Conservation (phyloP, 2,888 invertebrate species). For the Glyphotaelius pellucidus region DNA sequence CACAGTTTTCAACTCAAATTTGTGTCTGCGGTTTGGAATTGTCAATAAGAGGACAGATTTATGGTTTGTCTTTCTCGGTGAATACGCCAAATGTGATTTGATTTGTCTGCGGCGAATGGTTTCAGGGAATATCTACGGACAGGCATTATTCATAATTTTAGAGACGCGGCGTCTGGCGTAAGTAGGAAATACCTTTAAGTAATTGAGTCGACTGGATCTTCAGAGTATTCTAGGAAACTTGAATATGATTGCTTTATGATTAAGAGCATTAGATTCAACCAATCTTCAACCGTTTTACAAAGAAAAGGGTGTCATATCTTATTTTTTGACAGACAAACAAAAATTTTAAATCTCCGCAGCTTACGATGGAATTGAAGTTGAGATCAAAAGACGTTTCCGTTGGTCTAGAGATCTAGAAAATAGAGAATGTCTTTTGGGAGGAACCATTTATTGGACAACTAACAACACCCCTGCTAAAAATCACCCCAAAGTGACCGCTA, state of each 20-base stretch:
- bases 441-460: too few relatives aligned
- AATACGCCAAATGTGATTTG: not conserved
- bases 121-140: not conserved
- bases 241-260: not conserved
- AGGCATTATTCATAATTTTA: not conserved
- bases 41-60: slow-evolving; percentile 30
- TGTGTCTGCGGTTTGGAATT: slow-evolving; percentile 10
- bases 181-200: not conserved
- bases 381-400: too few relatives aligned
- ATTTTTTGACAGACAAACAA: too few relatives aligned
- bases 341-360: too few relatives aligned
- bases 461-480: too few relatives aligned
- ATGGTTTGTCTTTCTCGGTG: slow-evolving; percentile 23
- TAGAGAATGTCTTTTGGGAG: too few relatives aligned
- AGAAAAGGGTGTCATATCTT: not conserved
- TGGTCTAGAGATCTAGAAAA: too few relatives aligned
- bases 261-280: not conserved
- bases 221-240: not conserved
- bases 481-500: too few relatives aligned
- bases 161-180: not conserved
- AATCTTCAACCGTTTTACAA: not conserved
- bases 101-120: slow-evolving; percentile 28
- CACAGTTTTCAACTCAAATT: slow-evolving; percentile 37
- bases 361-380: too few relatives aligned
- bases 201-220: not conserved